A percentile compares a stretch with the other conserved stretches of the same genome.
These are phyloP conservation scores for Stratiolaelaps scimitus DNA, from an alignment of 1,140 invertebrate genomes.

Conservation along the genomic window DNA sequence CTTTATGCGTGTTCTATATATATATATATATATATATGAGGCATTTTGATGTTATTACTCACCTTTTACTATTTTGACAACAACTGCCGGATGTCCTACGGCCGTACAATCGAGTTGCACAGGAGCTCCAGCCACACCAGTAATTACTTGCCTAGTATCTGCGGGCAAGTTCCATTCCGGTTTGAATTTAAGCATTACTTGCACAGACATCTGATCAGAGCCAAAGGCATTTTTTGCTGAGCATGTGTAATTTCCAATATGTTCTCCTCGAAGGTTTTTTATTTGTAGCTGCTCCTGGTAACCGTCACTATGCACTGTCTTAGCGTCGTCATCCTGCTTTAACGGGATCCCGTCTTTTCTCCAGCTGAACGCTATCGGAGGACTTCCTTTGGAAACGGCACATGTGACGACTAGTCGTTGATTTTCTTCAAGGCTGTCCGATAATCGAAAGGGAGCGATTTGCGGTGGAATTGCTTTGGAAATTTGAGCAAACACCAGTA, in stretches of 20 bases:
- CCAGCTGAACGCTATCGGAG: conserved; percentile 77
- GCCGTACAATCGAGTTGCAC: neutral
- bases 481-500: neutral
- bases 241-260: conserved; percentile 37
- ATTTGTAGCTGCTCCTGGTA: conserved; percentile 31
- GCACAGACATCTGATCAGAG: conserved; percentile 26
- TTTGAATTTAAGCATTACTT: neutral
- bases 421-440: neutral
- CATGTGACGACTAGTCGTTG: conserved; percentile 47
- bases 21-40: too few species aligned
- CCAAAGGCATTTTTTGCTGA: conserved; percentile 34
- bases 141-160: neutral
- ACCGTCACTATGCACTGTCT: conserved; percentile 32
- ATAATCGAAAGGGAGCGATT: neutral
- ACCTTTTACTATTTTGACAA: neutral
- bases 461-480: neutral
- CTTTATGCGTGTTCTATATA: too few species aligned
- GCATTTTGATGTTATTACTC: too few species aligned
- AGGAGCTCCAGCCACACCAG: neutral
- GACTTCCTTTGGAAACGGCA: conserved; percentile 83
- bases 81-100: neutral
- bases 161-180: neutral
- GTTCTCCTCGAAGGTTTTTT: conserved; percentile 29
- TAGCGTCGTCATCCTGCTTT: conserved; percentile 43
- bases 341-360: conserved; percentile 64